phyloP scores from a whole-genome alignment of 2,888 invertebrate genomes.

The Sepiola atlantica region DNA sequence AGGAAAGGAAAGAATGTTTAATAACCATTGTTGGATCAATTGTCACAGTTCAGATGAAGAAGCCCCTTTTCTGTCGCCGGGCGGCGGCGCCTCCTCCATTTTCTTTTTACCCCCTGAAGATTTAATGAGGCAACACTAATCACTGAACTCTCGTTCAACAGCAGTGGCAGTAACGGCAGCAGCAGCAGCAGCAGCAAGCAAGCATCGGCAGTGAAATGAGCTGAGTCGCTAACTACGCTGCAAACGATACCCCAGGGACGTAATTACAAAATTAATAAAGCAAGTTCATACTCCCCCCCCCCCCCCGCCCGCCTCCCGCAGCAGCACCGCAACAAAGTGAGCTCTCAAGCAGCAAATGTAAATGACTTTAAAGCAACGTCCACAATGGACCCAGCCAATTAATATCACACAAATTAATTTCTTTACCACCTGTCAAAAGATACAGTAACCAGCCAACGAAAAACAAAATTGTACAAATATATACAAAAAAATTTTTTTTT shows the following conservation, averaged over 20 bases:
- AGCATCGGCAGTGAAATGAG: background rate
- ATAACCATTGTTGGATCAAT: background rate
- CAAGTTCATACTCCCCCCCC: background rate
- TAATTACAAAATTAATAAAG: conserved; percentile 6
- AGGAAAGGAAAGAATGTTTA: background rate
- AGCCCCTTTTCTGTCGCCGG: background rate
- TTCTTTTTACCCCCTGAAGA: background rate
- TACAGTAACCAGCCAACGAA: background rate
- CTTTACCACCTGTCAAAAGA: background rate
- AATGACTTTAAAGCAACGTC: background rate
- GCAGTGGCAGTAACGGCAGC: too few species aligned
- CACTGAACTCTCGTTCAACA: background rate
- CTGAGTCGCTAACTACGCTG: background rate
- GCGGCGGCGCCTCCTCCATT: background rate
- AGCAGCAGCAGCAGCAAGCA: too few species aligned
- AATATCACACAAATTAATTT: conserved; percentile 21
- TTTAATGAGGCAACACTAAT: conserved; percentile 6
- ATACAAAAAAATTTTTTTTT: too few species aligned
- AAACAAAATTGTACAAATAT: background rate
- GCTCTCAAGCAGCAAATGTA: background rate
- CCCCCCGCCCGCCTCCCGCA: too few species aligned
- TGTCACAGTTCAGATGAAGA: background rate
- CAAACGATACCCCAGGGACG: background rate
- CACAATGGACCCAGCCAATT: background rate
- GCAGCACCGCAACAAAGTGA: background rate